Percentiles rank a stretch among this genome's conserved stretches.
Conservation (phyloP, 2,113 vertebrate genomes). For the Pseudorhombus dupliciocellatus region DNA sequence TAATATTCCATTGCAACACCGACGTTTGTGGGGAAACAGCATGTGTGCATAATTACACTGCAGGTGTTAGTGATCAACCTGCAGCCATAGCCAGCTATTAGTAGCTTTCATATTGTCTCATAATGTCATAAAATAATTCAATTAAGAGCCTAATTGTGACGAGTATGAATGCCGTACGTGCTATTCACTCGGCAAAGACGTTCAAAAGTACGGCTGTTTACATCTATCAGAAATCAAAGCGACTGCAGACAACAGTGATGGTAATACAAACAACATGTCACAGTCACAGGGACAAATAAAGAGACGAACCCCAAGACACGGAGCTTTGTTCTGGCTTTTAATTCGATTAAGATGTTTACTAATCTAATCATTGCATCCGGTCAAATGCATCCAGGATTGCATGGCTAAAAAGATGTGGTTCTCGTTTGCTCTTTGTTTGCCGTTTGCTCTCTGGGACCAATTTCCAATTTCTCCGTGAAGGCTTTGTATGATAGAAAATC, state of each 20-base stretch:
- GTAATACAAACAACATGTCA: conserved; percentile 69
- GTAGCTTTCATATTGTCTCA: conserved; percentile 45
- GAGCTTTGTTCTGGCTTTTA: conserved; percentile 75
- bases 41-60: conserved; percentile 43
- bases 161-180: conserved; percentile 28
- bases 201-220: conserved; percentile 18
- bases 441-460: conserved; percentile 78
- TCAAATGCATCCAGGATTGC: conserved; percentile 73
- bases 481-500: conserved; percentile 69
- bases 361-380: conserved; percentile 79
- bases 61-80: conserved; percentile 60
- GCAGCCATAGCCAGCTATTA: conserved; percentile 37
- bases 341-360: conserved; percentile 80
- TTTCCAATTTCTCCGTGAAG: conserved; percentile 71
- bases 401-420: conserved; percentile 75
- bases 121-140: conserved; percentile 39
- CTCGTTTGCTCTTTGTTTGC: conserved; percentile 61
- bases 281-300: conserved; percentile 59
- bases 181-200: conserved; percentile 15
- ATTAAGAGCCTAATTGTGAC: conserved; percentile 37
- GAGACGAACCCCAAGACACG: conserved; percentile 50
- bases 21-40: conserved; percentile 43
- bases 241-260: conserved; percentile 45
- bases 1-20: conserved; percentile 61
- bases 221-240: conserved; percentile 45